phyloP scores from a whole-genome alignment of 2,888 invertebrate genomes.

The Boloria selene region DNA sequence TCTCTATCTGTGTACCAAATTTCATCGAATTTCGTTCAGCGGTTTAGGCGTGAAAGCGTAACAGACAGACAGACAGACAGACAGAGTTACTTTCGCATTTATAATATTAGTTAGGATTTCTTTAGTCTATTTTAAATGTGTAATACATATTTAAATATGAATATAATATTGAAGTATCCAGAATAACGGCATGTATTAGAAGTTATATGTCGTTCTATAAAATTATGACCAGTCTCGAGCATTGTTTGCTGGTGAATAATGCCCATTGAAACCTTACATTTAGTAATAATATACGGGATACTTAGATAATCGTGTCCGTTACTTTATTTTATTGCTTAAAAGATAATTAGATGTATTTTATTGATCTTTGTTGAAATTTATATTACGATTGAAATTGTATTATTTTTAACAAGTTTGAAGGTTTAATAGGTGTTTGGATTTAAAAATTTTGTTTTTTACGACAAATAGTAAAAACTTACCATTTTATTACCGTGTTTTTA shows the following conservation, averaged over 20 bases:
- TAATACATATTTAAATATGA: too few species aligned
- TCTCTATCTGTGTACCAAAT: too few species aligned
- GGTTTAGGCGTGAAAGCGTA: too few species aligned
- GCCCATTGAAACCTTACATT: constrained; percentile 3
- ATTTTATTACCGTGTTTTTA: too few species aligned
- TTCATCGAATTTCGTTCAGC: too few species aligned
- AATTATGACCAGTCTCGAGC: constrained; percentile 17
- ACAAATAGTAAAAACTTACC: constrained; percentile 2
- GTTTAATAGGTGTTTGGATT: background rate
- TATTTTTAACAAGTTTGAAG: background rate
- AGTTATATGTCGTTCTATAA: constrained; percentile 13
- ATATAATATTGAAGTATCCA: background rate
- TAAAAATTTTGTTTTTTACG: background rate
- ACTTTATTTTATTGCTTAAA: constrained; percentile 3
- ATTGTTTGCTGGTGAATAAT: constrained; percentile 26
- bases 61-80: too few species aligned
- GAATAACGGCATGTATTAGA: constrained; percentile 12
- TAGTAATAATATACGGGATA: constrained; percentile 5
- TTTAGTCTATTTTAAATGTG: too few species aligned
- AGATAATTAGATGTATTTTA: constrained; percentile 15
- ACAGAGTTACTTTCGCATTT: too few species aligned
- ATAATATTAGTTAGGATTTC: too few species aligned
- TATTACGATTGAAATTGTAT: background rate
- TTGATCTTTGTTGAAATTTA: constrained; percentile 3
- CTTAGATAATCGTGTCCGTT: background rate